Evolutionary conservation across 2,888 invertebrate genomes (phyloP), one percentile per base, ranked within the genome.

Genomic region (Anorthoa munda): DNA sequence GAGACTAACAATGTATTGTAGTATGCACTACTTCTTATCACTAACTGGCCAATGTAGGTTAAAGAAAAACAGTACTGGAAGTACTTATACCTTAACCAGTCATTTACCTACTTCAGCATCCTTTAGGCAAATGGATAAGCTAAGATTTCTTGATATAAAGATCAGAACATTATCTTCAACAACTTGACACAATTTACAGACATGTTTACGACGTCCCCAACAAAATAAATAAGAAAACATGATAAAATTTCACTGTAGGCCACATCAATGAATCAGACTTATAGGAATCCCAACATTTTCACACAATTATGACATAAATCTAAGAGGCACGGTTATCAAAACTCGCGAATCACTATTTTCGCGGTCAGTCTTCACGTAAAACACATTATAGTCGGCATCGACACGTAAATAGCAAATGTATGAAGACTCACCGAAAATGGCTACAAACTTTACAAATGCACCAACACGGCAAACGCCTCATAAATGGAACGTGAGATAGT

Each of bases 401-500:
- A 91, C 91, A 93, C 91, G 92, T 94, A 94, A 95, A 95, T 93
- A 94, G 88, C 86, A 90, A 90, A 90, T 88, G 82, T 86, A 83
- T 89, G 87, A 88, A 86, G 80, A 95, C 94, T 94, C 88, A 95
- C 94, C 93, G 94, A 95, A 95, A 95, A 96, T 96, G 95, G 95
- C 96, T 90, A 93, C 95, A 95, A 94, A 93, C 91, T 92, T 92
- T 88, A 87, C 88, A 90, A 92, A 92, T 89, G 89, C 92, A 93
- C 89, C 86, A 89, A 89, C 91, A 90, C 89, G 87, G 91, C 91
- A 90, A 92, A 92, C 91, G 92, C 89, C 91, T 92, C 90, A 86
- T 93, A 91, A 90, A 94, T 92, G 87, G 93, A 93, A 94, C 94
- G 94, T 94, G 94, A 90, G 95, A 95, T 91, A 93, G 92, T 94